These are phyloP conservation scores for Leptinotarsa rubiginosa DNA, from an alignment of 2,888 invertebrate species.

Conservation along the genomic window DNA sequence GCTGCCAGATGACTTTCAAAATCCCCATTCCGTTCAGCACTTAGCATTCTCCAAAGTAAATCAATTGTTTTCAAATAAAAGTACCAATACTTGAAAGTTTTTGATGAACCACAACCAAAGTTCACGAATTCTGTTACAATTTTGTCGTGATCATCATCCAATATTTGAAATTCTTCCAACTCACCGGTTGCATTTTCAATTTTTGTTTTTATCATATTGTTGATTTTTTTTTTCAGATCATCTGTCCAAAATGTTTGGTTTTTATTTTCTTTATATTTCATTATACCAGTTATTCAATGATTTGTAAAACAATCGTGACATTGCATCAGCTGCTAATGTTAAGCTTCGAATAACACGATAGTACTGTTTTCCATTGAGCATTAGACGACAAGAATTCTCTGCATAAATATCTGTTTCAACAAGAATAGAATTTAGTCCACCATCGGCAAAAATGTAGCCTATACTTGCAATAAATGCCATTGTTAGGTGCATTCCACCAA, in stretches of 20 bases:
- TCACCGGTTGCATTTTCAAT: not conserved
- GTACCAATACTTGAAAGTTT: conserved; percentile 39
- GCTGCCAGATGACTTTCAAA: conserved; percentile 36
- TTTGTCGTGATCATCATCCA: conserved; percentile 7
- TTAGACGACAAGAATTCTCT: conserved; percentile 33
- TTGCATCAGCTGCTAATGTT: not conserved
- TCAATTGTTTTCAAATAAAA: conserved; percentile 34
- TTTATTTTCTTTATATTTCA: conserved; percentile 2
- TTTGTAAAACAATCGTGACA: conserved; percentile 29
- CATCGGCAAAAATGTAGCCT: conserved; percentile 42
- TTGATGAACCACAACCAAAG: conserved; percentile 20
- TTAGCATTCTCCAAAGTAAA: conserved; percentile 34
- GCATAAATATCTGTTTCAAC: too few species aligned
- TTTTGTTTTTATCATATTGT: not conserved
- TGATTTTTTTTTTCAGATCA: not conserved
- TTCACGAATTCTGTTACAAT: conserved; percentile 17
- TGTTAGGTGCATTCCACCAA: conserved; percentile 31
- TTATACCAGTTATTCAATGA: not conserved
- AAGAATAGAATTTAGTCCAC: conserved; percentile 36
- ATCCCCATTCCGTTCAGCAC: conserved; percentile 38
- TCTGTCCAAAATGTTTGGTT: not conserved
- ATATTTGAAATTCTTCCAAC: not conserved
- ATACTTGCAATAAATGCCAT: conserved; percentile 30
- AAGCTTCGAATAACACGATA: not conserved
- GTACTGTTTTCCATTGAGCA: conserved; percentile 31